phyloP scores from a whole-genome alignment of 1,140 invertebrate species.

The Drosophila micromelanica region DNA sequence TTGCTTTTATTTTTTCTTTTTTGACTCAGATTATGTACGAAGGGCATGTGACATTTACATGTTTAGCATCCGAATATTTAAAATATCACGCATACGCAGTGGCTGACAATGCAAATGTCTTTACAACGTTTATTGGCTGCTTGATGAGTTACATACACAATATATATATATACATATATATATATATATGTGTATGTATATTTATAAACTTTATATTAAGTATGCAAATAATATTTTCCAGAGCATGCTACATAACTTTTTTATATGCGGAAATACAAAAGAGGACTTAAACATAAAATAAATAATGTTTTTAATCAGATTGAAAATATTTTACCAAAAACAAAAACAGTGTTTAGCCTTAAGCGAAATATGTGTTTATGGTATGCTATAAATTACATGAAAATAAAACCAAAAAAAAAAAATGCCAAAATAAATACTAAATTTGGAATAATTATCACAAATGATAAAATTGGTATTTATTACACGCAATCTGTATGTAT shows the following conservation, averaged over 20 bases:
- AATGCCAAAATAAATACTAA: constrained; percentile 7
- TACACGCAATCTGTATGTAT: not conserved
- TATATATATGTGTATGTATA: not conserved
- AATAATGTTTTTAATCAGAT: constrained; percentile 15
- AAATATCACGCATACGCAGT: constrained; percentile 65
- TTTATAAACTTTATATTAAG: not conserved
- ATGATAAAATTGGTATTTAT: constrained; percentile 11
- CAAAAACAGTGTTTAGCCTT: not conserved
- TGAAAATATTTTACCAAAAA: not conserved
- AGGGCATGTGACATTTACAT: constrained; percentile 51
- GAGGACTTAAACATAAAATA: constrained; percentile 16
- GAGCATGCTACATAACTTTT: constrained; percentile 10
- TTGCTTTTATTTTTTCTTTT: constrained; percentile 19
- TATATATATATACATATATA: not conserved
- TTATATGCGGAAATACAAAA: not conserved
- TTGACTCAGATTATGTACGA: constrained; percentile 16
- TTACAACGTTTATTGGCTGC: constrained; percentile 20
- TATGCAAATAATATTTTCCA: constrained; percentile 20
- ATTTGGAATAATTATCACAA: constrained; percentile 12
- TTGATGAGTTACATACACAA: not conserved
- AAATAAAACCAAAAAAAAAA: not conserved
- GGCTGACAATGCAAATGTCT: constrained; percentile 39
- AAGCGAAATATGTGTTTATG: not conserved
- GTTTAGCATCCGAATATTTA: constrained; percentile 45
- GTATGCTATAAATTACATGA: not conserved